Conservation (phyloP, 2,113 vertebrate species). For the Microcebus griseorufus region DNA sequence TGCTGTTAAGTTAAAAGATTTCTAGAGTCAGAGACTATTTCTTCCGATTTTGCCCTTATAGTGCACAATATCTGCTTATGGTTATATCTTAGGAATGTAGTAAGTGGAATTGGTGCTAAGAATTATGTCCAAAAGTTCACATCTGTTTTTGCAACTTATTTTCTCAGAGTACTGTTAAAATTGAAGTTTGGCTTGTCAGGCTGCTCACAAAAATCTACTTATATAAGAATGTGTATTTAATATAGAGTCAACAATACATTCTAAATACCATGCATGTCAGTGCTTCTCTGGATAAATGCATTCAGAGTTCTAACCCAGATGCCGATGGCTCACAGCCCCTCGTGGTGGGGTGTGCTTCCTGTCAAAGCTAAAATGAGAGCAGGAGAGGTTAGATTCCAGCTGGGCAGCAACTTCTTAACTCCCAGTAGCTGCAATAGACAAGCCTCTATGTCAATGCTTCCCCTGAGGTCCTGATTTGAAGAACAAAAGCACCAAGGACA, state of each 20-base stretch:
- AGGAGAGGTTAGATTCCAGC: not conserved
- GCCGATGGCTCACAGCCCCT: not conserved
- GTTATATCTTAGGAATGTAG: not conserved
- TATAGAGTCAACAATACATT: not conserved
- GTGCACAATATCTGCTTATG: not conserved
- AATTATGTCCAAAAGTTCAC: not conserved
- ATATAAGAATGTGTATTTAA: not conserved
- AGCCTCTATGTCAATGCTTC: not conserved
- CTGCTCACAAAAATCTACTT: not conserved
- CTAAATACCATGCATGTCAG: not conserved
- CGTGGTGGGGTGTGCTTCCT: not conserved
- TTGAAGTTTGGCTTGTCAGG: not conserved
- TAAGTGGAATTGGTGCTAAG: not conserved
- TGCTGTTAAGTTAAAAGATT: not conserved
- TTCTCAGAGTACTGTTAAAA: not conserved
- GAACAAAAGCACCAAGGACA: not conserved
- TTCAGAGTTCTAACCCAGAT: not conserved
- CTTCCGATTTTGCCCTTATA: not conserved
- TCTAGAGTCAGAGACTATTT: not conserved
- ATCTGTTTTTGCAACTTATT: conserved; percentile 49
- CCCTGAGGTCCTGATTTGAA: not conserved
- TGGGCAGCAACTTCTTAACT: not conserved
- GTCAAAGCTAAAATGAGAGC: not conserved
- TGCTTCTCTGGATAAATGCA: not conserved
- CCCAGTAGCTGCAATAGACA: not conserved